phyloP scores from a whole-genome alignment of 2,113 vertebrate species.

The Haplochromis vanheusdeni region DNA sequence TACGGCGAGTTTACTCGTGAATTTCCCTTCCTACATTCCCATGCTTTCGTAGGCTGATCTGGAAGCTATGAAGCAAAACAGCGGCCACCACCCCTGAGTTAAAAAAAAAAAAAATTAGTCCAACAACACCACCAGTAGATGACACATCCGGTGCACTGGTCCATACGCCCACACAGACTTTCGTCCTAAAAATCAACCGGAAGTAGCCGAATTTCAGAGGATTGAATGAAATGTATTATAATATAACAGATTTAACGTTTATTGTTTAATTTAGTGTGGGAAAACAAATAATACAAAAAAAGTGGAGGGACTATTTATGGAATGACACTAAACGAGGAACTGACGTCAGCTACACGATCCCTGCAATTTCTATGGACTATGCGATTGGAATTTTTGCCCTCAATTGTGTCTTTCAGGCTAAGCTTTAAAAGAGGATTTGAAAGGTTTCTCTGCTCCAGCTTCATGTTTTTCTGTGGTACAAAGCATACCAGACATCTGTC shows the following conservation, averaged over 20 bases:
- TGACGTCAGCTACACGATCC: neutral
- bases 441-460: neutral
- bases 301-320: neutral
- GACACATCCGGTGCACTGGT: constrained; percentile 8
- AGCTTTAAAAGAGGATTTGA: neutral
- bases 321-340: constrained; percentile 24
- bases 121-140: neutral
- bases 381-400: accelerated
- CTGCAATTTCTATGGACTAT: neutral
- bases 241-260: accelerated
- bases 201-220: neutral
- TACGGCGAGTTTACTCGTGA: constrained; percentile 18
- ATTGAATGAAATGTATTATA: neutral
- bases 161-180: constrained; percentile 20
- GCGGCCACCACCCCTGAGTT: constrained; percentile 63
- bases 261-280: neutral
- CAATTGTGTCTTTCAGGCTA: neutral
- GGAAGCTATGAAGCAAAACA: constrained; percentile 52
- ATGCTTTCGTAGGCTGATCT: constrained; percentile 43
- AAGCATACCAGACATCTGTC: neutral
- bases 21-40: constrained; percentile 53
- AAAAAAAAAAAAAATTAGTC: neutral
- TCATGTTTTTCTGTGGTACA: neutral
- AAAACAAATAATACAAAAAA: neutral
- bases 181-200: neutral